A percentile compares a stretch with the other conserved stretches of the same genome.
These are phyloP conservation scores for Epsilonema sp. DNA, from an alignment of 2,888 invertebrate genomes.

Conservation along the genomic window DNA sequence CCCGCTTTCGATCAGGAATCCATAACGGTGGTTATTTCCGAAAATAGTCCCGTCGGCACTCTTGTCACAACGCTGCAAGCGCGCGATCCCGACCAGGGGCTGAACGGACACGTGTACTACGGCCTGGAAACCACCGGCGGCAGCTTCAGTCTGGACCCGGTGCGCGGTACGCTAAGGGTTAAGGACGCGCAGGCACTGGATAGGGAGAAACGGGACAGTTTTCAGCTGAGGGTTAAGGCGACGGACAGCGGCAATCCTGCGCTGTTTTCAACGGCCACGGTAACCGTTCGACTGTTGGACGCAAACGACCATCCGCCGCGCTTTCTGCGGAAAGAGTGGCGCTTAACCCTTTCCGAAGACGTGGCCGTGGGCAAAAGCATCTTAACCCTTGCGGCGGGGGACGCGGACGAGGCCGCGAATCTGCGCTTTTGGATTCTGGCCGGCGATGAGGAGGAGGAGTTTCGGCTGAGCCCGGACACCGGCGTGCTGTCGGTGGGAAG, in stretches of 20 bases:
- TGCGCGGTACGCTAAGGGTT: slow-evolving; percentile 65
- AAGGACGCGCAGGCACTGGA: slow-evolving; percentile 68
- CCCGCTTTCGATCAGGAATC: slow-evolving; percentile 32
- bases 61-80: slow-evolving; percentile 74
- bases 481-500: slow-evolving; percentile 75
- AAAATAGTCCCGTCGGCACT: slow-evolving; percentile 62
- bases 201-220: slow-evolving; percentile 54
- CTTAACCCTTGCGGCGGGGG: slow-evolving; percentile 44
- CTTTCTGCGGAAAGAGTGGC: slow-evolving; percentile 62
- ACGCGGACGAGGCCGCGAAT: slow-evolving; percentile 17
- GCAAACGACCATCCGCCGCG: slow-evolving; percentile 75
- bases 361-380: slow-evolving; percentile 80
- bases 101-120: slow-evolving; percentile 75
- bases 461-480: slow-evolving; percentile 71
- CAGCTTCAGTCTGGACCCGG: slow-evolving; percentile 59
- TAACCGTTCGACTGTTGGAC: slow-evolving; percentile 55
- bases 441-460: slow-evolving; percentile 58
- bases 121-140: slow-evolving; percentile 42
- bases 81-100: slow-evolving; percentile 66
- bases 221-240: slow-evolving; percentile 54
- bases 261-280: slow-evolving; percentile 45
- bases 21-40: slow-evolving; percentile 29
- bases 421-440: slow-evolving; percentile 63
- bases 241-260: slow-evolving; percentile 69
- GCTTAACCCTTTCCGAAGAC: slow-evolving; percentile 67